Percentiles rank a stretch among this genome's conserved stretches.
Conservation (phyloP, 1,140 invertebrate genomes). For the Nymphalis io region DNA sequence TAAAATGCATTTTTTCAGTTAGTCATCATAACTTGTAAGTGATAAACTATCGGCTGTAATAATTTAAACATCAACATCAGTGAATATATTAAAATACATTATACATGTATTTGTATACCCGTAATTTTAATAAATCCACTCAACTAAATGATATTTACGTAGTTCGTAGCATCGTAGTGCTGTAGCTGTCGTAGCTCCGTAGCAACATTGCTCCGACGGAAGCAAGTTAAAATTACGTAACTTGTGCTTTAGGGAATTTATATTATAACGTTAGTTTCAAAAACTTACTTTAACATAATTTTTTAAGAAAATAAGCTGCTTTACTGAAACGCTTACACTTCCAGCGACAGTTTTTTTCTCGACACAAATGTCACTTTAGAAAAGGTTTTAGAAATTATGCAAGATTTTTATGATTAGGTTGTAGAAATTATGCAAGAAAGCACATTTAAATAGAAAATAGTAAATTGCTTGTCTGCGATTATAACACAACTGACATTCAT, state of each 20-base stretch:
- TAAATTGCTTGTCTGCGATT: no score
- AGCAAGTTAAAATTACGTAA: conserved; percentile 16
- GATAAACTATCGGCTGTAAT: neutral
- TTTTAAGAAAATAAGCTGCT: conserved; percentile 12
- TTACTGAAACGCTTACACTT: neutral
- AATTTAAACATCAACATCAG: conserved; percentile 14
- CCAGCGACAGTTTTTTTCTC: neutral
- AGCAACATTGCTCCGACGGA: conserved; percentile 5
- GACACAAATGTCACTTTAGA: neutral
- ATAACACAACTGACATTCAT: no score
- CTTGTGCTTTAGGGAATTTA: conserved; percentile 21
- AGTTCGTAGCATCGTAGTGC: conserved; percentile 20
- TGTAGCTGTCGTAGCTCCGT: conserved; percentile 22
- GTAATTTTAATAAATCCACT: conserved; percentile 31
- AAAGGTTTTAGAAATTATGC: neutral
- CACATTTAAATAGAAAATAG: no score
- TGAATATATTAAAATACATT: conserved; percentile 15
- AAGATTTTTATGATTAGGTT: no score
- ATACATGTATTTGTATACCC: no score
- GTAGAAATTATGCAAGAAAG: no score
- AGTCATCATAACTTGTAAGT: neutral
- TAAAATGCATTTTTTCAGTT: conserved; percentile 2
- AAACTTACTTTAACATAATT: conserved; percentile 11
- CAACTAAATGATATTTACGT: conserved; percentile 26
- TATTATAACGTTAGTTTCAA: conserved; percentile 15